Conservation (phyloP, 2,888 invertebrate genomes). For the Yponomeuta sedellus region DNA sequence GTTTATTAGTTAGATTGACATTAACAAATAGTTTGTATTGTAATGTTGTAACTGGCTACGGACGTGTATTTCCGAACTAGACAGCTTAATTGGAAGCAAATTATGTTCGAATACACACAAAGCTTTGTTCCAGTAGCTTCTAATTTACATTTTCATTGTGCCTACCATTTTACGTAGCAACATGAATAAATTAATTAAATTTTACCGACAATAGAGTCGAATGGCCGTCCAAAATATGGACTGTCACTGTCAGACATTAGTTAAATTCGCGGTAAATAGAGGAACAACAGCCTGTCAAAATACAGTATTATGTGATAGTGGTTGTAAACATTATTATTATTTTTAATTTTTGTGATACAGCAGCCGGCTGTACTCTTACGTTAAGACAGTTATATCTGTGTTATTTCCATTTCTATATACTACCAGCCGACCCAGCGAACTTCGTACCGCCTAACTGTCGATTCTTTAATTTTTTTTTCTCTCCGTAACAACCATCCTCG, state of each 20-base stretch:
- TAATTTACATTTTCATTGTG: neutral
- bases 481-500: too few species aligned
- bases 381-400: too few species aligned
- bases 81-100: neutral
- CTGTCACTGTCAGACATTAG: neutral
- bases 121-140: neutral
- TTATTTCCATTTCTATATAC: too few species aligned
- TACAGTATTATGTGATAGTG: too few species aligned
- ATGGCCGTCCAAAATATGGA: neutral
- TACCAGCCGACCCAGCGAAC: too few species aligned
- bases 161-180: neutral
- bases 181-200: neutral
- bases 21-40: neutral
- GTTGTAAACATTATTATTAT: too few species aligned
- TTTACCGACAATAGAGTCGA: neutral
- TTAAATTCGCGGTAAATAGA: neutral
- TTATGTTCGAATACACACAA: neutral
- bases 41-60: neutral
- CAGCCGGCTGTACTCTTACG: too few species aligned
- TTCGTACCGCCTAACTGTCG: too few species aligned
- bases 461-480: too few species aligned
- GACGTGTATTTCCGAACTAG: neutral
- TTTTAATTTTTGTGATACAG: too few species aligned
- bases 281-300: too few species aligned
- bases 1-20: neutral